phyloP scores from a whole-genome alignment of 2,888 invertebrate species.

The Barypeithes pellucidus region DNA sequence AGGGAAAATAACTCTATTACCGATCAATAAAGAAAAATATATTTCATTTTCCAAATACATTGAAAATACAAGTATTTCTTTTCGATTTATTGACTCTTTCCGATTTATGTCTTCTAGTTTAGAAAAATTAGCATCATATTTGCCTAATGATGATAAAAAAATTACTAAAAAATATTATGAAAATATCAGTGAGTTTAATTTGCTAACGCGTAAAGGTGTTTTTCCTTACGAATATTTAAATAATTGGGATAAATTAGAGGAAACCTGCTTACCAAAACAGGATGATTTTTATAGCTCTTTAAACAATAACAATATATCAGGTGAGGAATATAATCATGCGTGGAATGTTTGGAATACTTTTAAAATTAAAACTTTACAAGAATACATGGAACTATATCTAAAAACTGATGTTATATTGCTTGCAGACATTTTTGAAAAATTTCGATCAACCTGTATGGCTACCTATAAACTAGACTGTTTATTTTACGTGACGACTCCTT shows the following conservation, averaged over 20 bases:
- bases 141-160: neutral
- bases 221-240: conserved; percentile 28
- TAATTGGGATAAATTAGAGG: conserved; percentile 13
- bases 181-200: neutral
- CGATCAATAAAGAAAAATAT: conserved; percentile 43
- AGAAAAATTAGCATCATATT: conserved; percentile 8
- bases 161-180: conserved; percentile 2
- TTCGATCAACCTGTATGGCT: conserved; percentile 1
- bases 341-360: conserved; percentile 27
- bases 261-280: neutral
- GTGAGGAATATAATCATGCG: conserved; percentile 9
- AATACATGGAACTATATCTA: conserved; percentile 22
- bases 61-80: conserved; percentile 39
- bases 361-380: conserved; percentile 22
- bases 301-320: conserved; percentile 12
- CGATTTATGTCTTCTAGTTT: conserved; percentile 1
- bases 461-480: conserved; percentile 33
- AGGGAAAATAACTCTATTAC: neutral
- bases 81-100: conserved; percentile 29
- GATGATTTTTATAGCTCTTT: conserved; percentile 1
- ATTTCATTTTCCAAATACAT: conserved; percentile 57
- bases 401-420: conserved; percentile 23
- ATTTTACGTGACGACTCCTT: conserved; percentile 21
- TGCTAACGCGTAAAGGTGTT: neutral
- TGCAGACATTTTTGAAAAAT: conserved; percentile 32